Percentiles rank a stretch among this genome's conserved stretches.
phyloP scores from a whole-genome alignment of 2,888 invertebrate species.

The Plutella xylostella region DNA sequence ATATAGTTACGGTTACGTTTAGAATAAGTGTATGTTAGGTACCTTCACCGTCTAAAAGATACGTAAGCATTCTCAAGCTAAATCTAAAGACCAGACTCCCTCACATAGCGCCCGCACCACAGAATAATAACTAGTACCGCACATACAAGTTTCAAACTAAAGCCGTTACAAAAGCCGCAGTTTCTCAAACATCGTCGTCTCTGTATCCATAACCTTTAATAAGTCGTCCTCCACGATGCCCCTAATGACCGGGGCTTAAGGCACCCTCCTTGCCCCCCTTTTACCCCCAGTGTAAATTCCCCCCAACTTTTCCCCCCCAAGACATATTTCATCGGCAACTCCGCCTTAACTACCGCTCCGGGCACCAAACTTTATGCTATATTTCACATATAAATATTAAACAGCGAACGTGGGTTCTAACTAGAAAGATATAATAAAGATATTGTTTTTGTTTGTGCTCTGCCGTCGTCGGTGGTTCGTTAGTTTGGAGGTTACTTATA shows the following conservation, averaged over 20 bases:
- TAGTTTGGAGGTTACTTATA: no score
- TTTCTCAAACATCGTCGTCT: no score
- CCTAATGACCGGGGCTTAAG: constrained; percentile 47
- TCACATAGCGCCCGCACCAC: neutral
- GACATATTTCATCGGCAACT: constrained; percentile 67
- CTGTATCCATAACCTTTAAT: constrained; percentile 27
- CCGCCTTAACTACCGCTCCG: constrained; percentile 50
- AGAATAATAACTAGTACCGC: no score
- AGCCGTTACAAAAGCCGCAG: no score
- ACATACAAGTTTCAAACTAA: no score
- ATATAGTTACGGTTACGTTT: no score
- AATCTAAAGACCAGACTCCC: neutral
- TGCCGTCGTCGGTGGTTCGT: no score
- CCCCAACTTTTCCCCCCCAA: constrained; percentile 33
- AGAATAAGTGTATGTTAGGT: no score
- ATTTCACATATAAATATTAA: constrained; percentile 58
- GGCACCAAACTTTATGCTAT: constrained; percentile 50
- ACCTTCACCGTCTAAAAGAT: no score
- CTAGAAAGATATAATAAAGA: neutral
- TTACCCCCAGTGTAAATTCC: constrained; percentile 21
- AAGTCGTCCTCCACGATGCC: constrained; percentile 44
- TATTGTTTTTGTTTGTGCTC: no score
- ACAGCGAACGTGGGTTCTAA: constrained; percentile 39
- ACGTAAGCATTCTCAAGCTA: no score
- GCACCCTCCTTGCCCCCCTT: constrained; percentile 45